Base-by-base conservation (phyloP, 2,888 invertebrate genomes). In the Encarsia formosa region DNA sequence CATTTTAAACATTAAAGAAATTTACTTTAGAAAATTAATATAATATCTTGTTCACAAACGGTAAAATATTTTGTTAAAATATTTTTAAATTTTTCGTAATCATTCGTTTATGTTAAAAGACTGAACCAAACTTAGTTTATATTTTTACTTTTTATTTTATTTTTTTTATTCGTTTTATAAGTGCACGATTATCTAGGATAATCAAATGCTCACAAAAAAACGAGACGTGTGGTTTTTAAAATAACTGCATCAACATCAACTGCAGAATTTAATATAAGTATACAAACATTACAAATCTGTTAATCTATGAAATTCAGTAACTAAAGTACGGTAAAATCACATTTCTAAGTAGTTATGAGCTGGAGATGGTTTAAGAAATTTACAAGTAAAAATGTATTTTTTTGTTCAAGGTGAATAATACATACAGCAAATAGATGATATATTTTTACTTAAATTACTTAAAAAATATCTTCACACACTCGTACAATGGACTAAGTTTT, bases 221-320 rank as follows among this genome's bases (percentile, higher is more conserved):
- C 20, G 24, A 5, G 46, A 50, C 39, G 35, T 40, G 48, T 44
- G 31, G 19, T 41, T 54, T 35, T 13, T n/a, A n/a, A 49, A 49
- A 31, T 23, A 4, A 8, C 32, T 26, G 38, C 35, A 5, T 13
- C 24, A n/a, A 44, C 24, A 42, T 20, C 26, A 9, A 23, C 18
- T 6, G 38, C 31, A 41, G 44, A 6, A 46, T 45, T 41, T 41
- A 41, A 44, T 50, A 40, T 23, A 50, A 31, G 41, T 56, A n/a
- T n/a, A 56, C 44, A 56, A 56, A 53, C 38, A 29, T 56, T 56
- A 50, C 34, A 56, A 56, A 53, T 56, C 35, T 46, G 39, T 39
- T 13, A 37, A 45, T 51, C 20, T 31, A 53, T 45, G 38, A 9
- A 15, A 8, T 5, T n/a, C 34, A 6, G 11, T 11, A 11, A 49